These are phyloP conservation scores for Corythaixoides concolor DNA, from an alignment of 2,113 vertebrate genomes.

Conservation along the genomic window DNA sequence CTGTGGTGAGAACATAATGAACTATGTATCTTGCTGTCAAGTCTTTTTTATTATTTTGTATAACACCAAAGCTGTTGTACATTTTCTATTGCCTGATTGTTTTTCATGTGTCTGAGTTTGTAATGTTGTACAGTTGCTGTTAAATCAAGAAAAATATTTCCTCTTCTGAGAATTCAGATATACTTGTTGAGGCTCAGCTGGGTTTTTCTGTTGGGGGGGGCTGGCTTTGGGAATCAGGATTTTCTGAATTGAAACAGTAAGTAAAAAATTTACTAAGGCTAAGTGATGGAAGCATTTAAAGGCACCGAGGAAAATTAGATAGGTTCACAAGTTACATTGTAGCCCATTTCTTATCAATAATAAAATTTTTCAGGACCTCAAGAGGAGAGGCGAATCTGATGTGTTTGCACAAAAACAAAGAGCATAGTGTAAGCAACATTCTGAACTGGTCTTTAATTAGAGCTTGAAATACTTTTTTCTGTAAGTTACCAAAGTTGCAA, in stretches of 20 bases:
- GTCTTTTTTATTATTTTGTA: conserved; percentile 73
- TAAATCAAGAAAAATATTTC: conserved; percentile 74
- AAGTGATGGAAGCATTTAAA: neutral
- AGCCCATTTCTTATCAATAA: neutral
- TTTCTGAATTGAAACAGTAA: conserved; percentile 33
- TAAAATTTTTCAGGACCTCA: conserved; percentile 2
- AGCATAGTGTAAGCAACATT: neutral
- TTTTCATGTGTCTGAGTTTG: conserved; percentile 77
- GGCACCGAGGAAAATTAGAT: neutral
- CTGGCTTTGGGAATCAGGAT: conserved; percentile 54
- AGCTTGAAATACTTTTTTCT: neutral
- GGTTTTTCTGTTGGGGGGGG: neutral
- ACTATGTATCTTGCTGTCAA: conserved; percentile 65
- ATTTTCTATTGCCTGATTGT: conserved; percentile 79
- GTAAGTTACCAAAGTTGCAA: conserved; percentile 43
- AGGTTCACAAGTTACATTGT: neutral
- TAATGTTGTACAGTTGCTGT: conserved; percentile 79
- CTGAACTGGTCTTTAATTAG: neutral
- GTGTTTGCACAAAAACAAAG: conserved; percentile 27
- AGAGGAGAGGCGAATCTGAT: neutral
- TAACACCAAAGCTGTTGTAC: conserved; percentile 83
- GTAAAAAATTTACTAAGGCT: neutral
- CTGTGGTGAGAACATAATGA: conserved; percentile 60
- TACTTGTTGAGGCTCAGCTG: conserved; percentile 63
- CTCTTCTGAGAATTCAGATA: conserved; percentile 74